Evolutionary conservation across 2,797 vertebrate species (phyloP), one percentile per base, ranked within the genome.

Genomic region (Lophura swinhoii): DNA sequence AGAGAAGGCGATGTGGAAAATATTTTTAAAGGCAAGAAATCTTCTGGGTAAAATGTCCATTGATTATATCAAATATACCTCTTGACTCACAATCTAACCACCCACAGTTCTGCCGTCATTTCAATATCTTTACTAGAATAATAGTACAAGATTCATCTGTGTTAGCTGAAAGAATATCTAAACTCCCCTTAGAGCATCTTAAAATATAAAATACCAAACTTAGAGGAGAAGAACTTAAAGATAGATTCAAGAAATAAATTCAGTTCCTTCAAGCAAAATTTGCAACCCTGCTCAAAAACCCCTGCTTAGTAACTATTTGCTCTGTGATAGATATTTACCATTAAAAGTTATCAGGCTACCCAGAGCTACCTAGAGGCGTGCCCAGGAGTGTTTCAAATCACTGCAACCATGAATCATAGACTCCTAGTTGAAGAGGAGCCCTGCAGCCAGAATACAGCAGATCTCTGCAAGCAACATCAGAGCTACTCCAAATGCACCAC

Each of bases 1-100:
- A 95, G 96, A 94, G 48, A 68, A 94, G 43, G 41, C 29, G 35
- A 10, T n/a, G 6, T 23, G 48, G 37, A 85, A 97, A 97, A 94
- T 62, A 56, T 35, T 69, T 94, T 89, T 58, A 11, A 95, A 95
- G 74, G 68, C 37, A 85, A 93, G 60, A 37, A 94, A 82, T 84
- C 53, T 71, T 85, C 20, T 80, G 44, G 37, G 55, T 93, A 74
- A 93, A 95, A 85, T 89, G 55, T 37, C 56, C 77, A 75, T 41
- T 46, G 26, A 43, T 62, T 31, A 43, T 79, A 60, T 29, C 74
- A 88, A 71, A 84, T 69, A 76, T 33, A 39, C 68, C 56, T 75
- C 72, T 92, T 95, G 89, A 83, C 35, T 88, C 70, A 66, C 44
- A 74, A 33, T 95, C 95, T 87, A 96, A 33, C 72, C 49, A 85